Conservation (phyloP, 1,140 invertebrate species). For the Drosophila busckii region DNA sequence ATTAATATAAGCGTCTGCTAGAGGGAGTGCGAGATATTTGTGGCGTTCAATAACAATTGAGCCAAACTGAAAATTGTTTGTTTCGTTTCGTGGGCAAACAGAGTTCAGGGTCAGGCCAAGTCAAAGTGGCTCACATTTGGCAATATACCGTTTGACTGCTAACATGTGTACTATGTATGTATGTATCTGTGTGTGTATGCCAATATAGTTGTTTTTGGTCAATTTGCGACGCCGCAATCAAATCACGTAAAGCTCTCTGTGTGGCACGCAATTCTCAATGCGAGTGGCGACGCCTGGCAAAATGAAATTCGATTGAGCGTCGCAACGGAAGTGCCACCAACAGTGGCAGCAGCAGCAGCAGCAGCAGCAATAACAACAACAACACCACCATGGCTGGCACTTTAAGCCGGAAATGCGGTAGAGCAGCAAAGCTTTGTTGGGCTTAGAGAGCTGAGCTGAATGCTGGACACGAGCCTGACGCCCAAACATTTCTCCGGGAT, state of each 20-base stretch:
- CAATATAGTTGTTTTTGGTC: too few species aligned
- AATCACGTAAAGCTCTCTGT: too few species aligned
- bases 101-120: constrained; percentile 49
- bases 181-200: too few species aligned
- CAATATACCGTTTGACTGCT: constrained; percentile 37
- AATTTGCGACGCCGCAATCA: too few species aligned
- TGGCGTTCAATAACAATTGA: constrained; percentile 20
- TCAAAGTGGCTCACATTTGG: not conserved
- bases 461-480: constrained; percentile 29
- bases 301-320: constrained; percentile 53
- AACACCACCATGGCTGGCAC: constrained; percentile 26
- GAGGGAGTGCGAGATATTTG: constrained; percentile 1
- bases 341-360: constrained; percentile 19
- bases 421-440: constrained; percentile 47
- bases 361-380: constrained; percentile 10
- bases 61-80: constrained; percentile 13
- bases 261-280: too few species aligned
- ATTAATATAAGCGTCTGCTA: not conserved
- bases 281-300: constrained; percentile 26
- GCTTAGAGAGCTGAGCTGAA: constrained; percentile 31
- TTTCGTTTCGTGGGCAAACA: constrained; percentile 25
- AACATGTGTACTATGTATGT: too few species aligned
- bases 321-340: constrained; percentile 47
- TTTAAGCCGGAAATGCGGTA: constrained; percentile 57
- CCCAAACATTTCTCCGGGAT: too few species aligned